phyloP scores from a whole-genome alignment of 2,888 invertebrate genomes.

The Tetanocera ferruginea region DNA sequence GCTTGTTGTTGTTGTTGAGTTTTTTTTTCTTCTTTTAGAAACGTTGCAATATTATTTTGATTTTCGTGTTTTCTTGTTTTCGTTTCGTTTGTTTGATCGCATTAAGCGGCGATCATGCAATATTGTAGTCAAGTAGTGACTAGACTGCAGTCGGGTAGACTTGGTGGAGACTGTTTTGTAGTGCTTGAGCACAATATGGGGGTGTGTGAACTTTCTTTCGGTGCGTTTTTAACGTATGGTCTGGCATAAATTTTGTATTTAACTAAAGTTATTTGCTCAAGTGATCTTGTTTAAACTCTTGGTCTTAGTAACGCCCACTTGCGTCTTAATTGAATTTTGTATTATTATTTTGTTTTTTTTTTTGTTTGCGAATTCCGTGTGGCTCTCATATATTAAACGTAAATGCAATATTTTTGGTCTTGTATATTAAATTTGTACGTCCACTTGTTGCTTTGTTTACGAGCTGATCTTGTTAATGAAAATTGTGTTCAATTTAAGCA shows the following conservation, averaged over 20 bases:
- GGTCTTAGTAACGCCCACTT: conserved; percentile 50
- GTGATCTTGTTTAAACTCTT: conserved; percentile 44
- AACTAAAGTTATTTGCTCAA: conserved; percentile 35
- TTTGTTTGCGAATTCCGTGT: neutral
- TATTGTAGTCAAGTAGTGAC: neutral
- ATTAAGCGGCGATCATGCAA: conserved; percentile 26
- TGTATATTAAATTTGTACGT: neutral
- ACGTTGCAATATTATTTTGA: neutral
- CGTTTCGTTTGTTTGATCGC: neutral
- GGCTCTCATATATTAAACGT: neutral
- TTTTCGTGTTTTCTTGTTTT: conserved; percentile 26
- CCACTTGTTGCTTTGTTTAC: conserved; percentile 10
- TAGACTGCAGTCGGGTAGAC: conserved; percentile 25
- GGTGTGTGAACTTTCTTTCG: conserved; percentile 36
- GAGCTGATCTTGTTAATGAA: neutral
- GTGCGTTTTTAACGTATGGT: conserved; percentile 24
- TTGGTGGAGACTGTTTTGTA: conserved; percentile 14
- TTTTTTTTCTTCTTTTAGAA: neutral
- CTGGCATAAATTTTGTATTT: neutral
- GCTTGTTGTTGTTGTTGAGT: too few species aligned
- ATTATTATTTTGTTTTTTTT: neutral
- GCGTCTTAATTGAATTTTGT: conserved; percentile 60
- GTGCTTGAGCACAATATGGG: conserved; percentile 18
- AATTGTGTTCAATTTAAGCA: neutral
- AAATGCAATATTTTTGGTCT: neutral